phyloP scores from a whole-genome alignment of 2,888 invertebrate genomes.

The Psylliodes chrysocephalus region DNA sequence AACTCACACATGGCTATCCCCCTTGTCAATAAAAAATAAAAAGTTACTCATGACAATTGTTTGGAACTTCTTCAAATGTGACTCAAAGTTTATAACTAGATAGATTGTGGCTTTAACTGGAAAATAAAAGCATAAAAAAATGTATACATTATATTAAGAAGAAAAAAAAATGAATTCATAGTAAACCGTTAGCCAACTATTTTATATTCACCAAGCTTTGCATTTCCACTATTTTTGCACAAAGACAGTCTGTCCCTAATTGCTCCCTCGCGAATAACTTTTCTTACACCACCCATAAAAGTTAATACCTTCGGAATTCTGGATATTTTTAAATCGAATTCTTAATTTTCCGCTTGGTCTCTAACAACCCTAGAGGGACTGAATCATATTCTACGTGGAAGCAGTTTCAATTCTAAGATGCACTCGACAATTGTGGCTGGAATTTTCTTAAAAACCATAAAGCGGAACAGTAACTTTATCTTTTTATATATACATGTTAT shows the following conservation, averaged over 20 bases:
- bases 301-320: constrained; percentile 5
- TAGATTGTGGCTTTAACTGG: too few species aligned
- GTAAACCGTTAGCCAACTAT: neutral
- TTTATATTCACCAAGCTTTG: constrained; percentile 7
- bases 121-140: too few species aligned
- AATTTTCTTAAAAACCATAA: too few species aligned
- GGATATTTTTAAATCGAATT: constrained; percentile 17
- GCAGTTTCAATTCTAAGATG: neutral
- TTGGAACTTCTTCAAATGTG: too few species aligned
- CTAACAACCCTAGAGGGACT: constrained; percentile 10
- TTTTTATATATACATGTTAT: too few species aligned
- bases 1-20: too few species aligned
- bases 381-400: constrained; percentile 1
- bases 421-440: neutral
- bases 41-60: too few species aligned
- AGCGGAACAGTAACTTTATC: too few species aligned
- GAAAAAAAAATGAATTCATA: neutral
- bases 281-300: neutral
- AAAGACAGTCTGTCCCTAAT: neutral
- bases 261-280: constrained; percentile 7
- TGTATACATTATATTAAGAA: too few species aligned
- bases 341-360: constrained; percentile 15
- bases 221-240: constrained; percentile 6
- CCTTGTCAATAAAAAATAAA: too few species aligned
- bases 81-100: too few species aligned